Conservation (phyloP, 2,113 vertebrate genomes). For the Helogale parvula region DNA sequence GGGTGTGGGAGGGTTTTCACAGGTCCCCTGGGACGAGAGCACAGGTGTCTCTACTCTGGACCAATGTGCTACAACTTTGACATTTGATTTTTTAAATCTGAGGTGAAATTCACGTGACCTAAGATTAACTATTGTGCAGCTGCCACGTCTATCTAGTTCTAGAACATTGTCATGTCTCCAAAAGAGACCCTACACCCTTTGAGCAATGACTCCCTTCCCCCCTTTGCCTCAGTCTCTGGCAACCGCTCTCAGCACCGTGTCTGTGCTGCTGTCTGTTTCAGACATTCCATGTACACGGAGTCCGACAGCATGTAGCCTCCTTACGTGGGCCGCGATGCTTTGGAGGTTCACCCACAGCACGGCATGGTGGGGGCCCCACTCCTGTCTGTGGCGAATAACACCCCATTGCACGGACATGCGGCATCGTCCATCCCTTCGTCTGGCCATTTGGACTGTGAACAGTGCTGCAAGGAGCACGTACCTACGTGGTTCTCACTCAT, state of each 20-base stretch:
- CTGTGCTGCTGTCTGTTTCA: too few species aligned
- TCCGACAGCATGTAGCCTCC: not conserved
- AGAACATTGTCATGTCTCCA: not conserved
- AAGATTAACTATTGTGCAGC: not conserved
- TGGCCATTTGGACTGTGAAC: too few species aligned
- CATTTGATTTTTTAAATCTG: not conserved
- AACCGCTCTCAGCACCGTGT: not conserved
- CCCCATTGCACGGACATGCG: accelerated
- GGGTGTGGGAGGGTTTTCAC: not conserved
- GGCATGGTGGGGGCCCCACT: not conserved
- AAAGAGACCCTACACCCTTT: not conserved
- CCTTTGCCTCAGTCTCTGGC: not conserved
- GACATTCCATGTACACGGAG: not conserved
- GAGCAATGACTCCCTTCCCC: not conserved
- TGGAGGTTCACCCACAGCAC: not conserved
- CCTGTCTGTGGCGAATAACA: not conserved
- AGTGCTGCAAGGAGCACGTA: not conserved
- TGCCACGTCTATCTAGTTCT: not conserved
- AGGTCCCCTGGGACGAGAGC: not conserved
- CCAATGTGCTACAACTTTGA: not conserved
- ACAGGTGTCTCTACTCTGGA: not conserved
- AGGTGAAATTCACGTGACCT: not conserved
- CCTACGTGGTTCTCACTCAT: too few species aligned
- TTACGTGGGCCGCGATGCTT: not conserved
- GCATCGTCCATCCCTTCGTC: not conserved